A percentile compares a stretch with the other conserved stretches of the same genome.
phyloP scores from a whole-genome alignment of 23 tunicate genomes.

The Halocynthia aurantium region DNA sequence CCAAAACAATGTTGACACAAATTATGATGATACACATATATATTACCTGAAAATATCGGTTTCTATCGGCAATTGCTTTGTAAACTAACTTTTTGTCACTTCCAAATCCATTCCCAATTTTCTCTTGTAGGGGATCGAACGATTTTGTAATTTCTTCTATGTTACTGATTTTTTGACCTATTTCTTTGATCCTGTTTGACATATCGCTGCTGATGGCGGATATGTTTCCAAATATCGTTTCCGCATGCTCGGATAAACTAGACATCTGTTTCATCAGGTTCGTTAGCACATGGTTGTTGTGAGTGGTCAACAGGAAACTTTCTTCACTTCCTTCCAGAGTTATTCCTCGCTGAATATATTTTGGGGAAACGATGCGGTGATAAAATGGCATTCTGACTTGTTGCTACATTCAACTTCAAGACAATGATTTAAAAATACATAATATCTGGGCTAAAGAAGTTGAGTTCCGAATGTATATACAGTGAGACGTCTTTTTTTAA shows the following conservation, averaged over 20 bases:
- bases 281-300: neutral
- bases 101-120: conserved; percentile 9
- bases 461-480: neutral
- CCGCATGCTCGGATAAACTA: conserved; percentile 3
- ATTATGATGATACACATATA: no score
- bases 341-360: conserved; percentile 1
- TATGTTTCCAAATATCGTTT: conserved; percentile 8
- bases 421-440: no score
- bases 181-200: neutral
- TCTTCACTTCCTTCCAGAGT: neutral
- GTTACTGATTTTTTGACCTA: neutral
- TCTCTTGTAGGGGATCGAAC: neutral
- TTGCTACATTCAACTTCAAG: no score
- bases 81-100: conserved; percentile 14
- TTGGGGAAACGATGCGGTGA: neutral
- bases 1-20: no score
- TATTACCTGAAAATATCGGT: conserved; percentile 14
- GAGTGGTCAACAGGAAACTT: neutral
- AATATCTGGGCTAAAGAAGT: neutral
- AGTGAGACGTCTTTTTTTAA: no score
- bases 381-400: conserved; percentile 14
- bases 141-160: conserved; percentile 2
- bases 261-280: conserved; percentile 20
- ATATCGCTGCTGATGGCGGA: neutral
- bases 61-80: conserved; percentile 4